These are phyloP conservation scores for Tinea pellionella DNA, from an alignment of 2,888 invertebrate genomes.

Conservation along the genomic window DNA sequence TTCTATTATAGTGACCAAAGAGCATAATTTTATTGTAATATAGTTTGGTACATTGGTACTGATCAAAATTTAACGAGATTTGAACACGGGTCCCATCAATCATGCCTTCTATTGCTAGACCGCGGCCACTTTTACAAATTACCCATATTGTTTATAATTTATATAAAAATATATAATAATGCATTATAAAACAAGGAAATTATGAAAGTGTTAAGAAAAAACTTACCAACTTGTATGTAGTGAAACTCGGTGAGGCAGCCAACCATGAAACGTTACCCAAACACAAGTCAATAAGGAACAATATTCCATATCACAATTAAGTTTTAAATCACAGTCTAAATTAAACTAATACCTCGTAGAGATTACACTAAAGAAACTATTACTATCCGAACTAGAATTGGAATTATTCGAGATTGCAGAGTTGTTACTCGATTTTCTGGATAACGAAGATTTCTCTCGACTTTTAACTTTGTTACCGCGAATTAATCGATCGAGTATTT, in stretches of 20 bases:
- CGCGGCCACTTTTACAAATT: no score
- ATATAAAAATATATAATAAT: no score
- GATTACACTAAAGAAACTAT: slow-evolving; percentile 1
- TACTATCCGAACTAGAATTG: not conserved
- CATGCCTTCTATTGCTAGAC: no score
- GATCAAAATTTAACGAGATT: no score
- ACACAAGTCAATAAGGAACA: not conserved
- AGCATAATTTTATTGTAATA: no score
- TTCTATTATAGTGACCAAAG: no score
- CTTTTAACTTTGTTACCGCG: slow-evolving; percentile 39
- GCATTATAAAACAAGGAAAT: not conserved
- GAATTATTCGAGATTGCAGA: slow-evolving; percentile 30
- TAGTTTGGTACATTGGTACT: no score
- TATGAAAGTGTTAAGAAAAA: not conserved
- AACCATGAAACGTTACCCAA: not conserved
- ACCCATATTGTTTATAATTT: no score
- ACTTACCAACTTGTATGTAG: slow-evolving; percentile 1
- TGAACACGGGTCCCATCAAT: no score
- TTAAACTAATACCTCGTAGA: not conserved
- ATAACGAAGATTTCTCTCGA: slow-evolving; percentile 35
- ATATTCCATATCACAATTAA: no score
- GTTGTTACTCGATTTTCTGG: slow-evolving; percentile 37
- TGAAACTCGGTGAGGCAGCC: not conserved
- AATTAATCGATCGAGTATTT: slow-evolving; percentile 72
- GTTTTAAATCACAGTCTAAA: no score